These are phyloP conservation scores for Ctenicera cuprea DNA, from an alignment of 2,888 invertebrate genomes.

Conservation along the genomic window DNA sequence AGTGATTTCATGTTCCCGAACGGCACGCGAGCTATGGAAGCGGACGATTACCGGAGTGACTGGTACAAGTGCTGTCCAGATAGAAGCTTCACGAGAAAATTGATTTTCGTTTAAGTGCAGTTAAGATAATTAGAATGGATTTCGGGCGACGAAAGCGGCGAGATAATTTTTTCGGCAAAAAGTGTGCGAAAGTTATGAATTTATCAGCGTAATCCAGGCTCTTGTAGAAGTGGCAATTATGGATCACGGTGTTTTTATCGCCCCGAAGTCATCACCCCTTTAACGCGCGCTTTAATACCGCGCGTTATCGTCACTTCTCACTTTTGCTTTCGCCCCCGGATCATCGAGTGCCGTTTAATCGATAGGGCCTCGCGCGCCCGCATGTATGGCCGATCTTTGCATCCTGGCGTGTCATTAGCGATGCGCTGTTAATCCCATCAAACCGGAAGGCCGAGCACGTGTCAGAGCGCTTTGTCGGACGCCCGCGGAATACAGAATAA, in stretches of 20 bases:
- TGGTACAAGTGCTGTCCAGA: conserved; percentile 63
- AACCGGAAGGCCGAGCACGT: conserved; percentile 64
- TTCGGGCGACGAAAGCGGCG: conserved; percentile 29
- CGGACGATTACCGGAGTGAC: conserved; percentile 62
- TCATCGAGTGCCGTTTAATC: conserved; percentile 56
- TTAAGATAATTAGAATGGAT: conserved; percentile 50
- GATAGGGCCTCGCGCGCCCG: conserved; percentile 60
- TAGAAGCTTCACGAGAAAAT: conserved; percentile 56
- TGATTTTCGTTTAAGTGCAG: conserved; percentile 55
- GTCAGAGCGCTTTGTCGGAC: conserved; percentile 63
- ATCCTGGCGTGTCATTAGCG: conserved; percentile 66
- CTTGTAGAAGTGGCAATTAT: conserved; percentile 62
- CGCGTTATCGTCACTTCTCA: conserved; percentile 62
- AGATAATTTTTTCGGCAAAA: conserved; percentile 44
- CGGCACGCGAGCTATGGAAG: conserved; percentile 62
- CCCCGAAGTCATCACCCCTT: conserved; percentile 60
- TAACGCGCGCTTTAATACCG: conserved; percentile 61
- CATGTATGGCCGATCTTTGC: conserved; percentile 65
- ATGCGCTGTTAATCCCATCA: conserved; percentile 66
- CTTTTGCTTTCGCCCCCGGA: conserved; percentile 59
- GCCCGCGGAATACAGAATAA: conserved; percentile 60
- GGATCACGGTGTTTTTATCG: conserved; percentile 62
- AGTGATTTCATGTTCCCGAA: conserved; percentile 61
- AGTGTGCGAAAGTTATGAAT: conserved; percentile 55
- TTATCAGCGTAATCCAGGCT: conserved; percentile 56